These are phyloP conservation scores for Malaclemys terrapin DNA, from an alignment of 2,113 vertebrate genomes.

Conservation along the genomic window DNA sequence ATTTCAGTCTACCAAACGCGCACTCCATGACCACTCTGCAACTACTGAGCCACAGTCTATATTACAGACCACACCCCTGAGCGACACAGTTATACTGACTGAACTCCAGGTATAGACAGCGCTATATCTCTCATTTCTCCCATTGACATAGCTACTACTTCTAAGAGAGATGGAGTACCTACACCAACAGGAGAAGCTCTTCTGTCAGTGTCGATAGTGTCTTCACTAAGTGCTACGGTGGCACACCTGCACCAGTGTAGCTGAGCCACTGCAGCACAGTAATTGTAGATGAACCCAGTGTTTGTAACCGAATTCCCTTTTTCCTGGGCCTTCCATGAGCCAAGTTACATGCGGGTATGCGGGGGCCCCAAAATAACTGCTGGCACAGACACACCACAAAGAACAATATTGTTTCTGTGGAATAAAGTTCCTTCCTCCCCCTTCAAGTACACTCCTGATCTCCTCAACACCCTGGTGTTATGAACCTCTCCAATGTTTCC, in stretches of 20 bases:
- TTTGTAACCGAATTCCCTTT: not conserved
- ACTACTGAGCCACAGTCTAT: not conserved
- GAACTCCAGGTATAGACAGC: no score
- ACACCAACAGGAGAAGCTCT: not conserved
- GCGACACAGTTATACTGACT: no score
- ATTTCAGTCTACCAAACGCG: not conserved
- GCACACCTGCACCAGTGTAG: not conserved
- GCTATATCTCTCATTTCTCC: no score
- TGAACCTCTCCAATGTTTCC: not conserved
- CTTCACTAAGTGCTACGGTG: not conserved
- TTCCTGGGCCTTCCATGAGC: not conserved
- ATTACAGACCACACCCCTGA: not conserved
- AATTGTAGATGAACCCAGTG: no score
- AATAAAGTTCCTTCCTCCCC: not conserved
- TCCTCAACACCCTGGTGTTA: not conserved
- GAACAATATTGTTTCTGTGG: not conserved
- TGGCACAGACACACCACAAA: not conserved
- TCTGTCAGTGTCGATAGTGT: not conserved
- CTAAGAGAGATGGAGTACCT: not conserved
- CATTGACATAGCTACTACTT: not conserved
- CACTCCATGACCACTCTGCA: not conserved
- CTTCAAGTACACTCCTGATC: not conserved
- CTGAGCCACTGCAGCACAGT: not conserved
- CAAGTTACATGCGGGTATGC: not conserved
- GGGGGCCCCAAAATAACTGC: not conserved